Base-by-base conservation (phyloP, 2,113 vertebrate genomes). In the Istiophorus platypterus region DNA sequence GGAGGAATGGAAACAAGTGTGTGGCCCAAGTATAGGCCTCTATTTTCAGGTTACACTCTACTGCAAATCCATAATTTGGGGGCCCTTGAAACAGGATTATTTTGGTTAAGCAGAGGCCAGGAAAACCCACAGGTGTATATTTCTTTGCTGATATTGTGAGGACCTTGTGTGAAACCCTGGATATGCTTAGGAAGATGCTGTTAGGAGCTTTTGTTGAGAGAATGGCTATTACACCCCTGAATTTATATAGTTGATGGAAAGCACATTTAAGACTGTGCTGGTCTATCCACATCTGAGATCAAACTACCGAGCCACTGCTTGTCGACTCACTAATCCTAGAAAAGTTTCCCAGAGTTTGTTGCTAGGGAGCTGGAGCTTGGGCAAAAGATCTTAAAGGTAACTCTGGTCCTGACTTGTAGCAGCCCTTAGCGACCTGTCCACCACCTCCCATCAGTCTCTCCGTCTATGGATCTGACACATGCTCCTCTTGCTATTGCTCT, bases 1-100 rank as follows among this genome's bases (percentile, higher is more conserved):
- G 79, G 82, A 85, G 83, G 76, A 80, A 26, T 80, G 75, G 84
- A 87, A 88, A 86, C 66, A 78, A 88, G 76, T 76, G 80, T 85
- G 88, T 87, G 83, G 66, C 78, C 79, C 79, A 6, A 66, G 78
- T 22, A 41, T 41, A 82, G 29, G 79, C 77, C 69, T 87, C 80
- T 87, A 85, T 90, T 89, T 89, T 86, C 75, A 92, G 87, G 58
- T 68, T 80, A 78, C 80, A 74, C 72, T 71, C 74, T 37, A 12
- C 64, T 80, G 77, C 51, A 24, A 86, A 85, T 81, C 85, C 73
- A 56, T 86, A 81, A 91, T 90, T 86, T 82, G 51, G 65, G 73
- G 76, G 65, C 51, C 85, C 58, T 75, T 69, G 65, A 73, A 72
- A 72, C 80, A 45, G 70, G 65, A 88, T 84, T 74, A 73, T 72